Conservation (phyloP, 2,888 invertebrate genomes). For the Eilema depressum region DNA sequence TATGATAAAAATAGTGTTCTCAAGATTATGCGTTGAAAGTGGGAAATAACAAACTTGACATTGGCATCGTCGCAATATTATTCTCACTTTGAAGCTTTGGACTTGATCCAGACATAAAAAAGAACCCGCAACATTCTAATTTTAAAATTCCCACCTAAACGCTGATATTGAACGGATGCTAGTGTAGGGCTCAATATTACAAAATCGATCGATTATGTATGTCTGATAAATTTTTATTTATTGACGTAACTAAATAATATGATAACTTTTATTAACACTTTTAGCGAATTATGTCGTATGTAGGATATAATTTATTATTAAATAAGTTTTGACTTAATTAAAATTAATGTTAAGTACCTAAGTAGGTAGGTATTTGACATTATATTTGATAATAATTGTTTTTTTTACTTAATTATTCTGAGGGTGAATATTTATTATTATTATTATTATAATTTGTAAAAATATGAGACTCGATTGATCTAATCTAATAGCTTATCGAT, state of each 20-base stretch:
- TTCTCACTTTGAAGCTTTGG: slow-evolving; percentile 60
- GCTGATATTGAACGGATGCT: slow-evolving; percentile 42
- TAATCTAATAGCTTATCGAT: not conserved
- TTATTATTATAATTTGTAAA: no score
- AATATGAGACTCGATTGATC: not conserved
- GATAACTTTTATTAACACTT: slow-evolving; percentile 12
- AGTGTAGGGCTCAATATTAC: slow-evolving; percentile 29
- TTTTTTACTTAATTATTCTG: not conserved
- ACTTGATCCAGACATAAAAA: slow-evolving; percentile 70
- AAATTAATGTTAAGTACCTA: no score
- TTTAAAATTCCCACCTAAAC: slow-evolving; percentile 61
- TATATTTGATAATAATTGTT: no score
- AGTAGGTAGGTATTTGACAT: no score
- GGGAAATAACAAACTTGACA: slow-evolving; percentile 77
- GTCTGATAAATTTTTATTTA: not conserved
- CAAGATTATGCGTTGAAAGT: slow-evolving; percentile 66
- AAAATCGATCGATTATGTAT: slow-evolving; percentile 59
- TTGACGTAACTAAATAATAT: not conserved
- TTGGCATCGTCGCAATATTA: slow-evolving; percentile 63
- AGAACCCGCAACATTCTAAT: slow-evolving; percentile 67
- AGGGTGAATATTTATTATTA: not conserved
- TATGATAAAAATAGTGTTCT: slow-evolving; percentile 11
- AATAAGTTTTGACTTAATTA: no score
- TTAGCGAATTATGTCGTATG: not conserved
- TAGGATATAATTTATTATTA: no score